Base-by-base conservation (phyloP, 2,888 invertebrate species). In the Cryptocheilus praepositus region DNA sequence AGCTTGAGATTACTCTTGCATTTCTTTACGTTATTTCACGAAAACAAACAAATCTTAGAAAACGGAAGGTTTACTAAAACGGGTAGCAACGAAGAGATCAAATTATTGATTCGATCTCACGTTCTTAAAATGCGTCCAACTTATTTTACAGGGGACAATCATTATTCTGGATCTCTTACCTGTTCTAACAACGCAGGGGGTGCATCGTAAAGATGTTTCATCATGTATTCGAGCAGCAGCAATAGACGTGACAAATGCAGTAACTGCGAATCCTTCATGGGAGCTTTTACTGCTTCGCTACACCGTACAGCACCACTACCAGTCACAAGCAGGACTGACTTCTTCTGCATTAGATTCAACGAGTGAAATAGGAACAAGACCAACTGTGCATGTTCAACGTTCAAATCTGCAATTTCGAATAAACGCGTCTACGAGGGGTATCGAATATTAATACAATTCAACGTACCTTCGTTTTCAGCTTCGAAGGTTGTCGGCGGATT, bases 311-410 rank as follows among this genome's bases (percentile, higher is more conserved):
- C 92, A 3, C 93, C 95, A 72, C 95, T 94, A 1, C 95, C 94
- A 43, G 95, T 94, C 80, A 95, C 91, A 8, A 98, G 91, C 45
- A 98, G 91, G 0, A 98, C 95, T 1, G 96, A 95, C 89, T 98
- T 98, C 90, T 98, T 98, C 89, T 98, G 97, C 96, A 98, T 97
- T 71, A 98, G 90, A 81, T 97, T 97, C 68, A 98, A 89, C 0
- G 97, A 96, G 89, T 98, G 98, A 89, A 98, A 98, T 13, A 98
- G 90, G 88, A 98, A 98, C 8, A 98, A 91, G 72, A 98, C 89
- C 45, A 98, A 91, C 88, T 98, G 98, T 0, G 97, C 95, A 89
- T 98, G 98, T 87, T 98, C 98, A 58, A 98, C 96, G 88, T 98
- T 98, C 69, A 98, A 90, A 90, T 98, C 98, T 92, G 89, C 25